These are phyloP conservation scores for Oeneis ivallda DNA, from an alignment of 2,888 invertebrate genomes.

Conservation along the genomic window DNA sequence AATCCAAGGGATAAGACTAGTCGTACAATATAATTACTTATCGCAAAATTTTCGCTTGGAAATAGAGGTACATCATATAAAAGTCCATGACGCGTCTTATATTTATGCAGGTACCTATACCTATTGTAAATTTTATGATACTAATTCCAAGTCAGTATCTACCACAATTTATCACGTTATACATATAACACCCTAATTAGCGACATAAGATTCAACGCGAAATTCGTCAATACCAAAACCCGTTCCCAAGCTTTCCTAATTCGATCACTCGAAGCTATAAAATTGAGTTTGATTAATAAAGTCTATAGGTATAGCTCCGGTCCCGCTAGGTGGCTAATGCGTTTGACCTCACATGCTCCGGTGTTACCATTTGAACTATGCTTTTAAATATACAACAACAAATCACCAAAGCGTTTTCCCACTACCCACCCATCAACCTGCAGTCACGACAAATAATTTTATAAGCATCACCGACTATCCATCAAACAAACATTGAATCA, in stretches of 20 bases:
- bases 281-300: conserved; percentile 67
- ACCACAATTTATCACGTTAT: conserved; percentile 16
- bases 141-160: background rate
- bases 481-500: conserved; percentile 52
- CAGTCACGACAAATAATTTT: conserved; percentile 79
- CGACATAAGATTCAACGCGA: conserved; percentile 29
- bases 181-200: conserved; percentile 27
- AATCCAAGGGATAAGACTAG: no score
- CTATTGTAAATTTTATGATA: background rate
- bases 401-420: conserved; percentile 73
- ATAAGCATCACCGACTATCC: conserved; percentile 69
- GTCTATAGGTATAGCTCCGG: conserved; percentile 64
- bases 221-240: conserved; percentile 25
- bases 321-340: conserved; percentile 79
- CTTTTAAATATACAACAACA: conserved; percentile 73
- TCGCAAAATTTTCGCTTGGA: no score
- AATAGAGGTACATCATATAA: no score
- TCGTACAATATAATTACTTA: no score
- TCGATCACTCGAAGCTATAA: conserved; percentile 33
- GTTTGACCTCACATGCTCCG: conserved; percentile 73
- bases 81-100: no score
- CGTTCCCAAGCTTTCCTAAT: conserved; percentile 34
- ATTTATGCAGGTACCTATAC: background rate
- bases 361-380: conserved; percentile 76
- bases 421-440: conserved; percentile 70